Evolutionary conservation across 2,113 vertebrate species (phyloP), one percentile per base, ranked within the genome.

Genomic region (Cettia cetti): DNA sequence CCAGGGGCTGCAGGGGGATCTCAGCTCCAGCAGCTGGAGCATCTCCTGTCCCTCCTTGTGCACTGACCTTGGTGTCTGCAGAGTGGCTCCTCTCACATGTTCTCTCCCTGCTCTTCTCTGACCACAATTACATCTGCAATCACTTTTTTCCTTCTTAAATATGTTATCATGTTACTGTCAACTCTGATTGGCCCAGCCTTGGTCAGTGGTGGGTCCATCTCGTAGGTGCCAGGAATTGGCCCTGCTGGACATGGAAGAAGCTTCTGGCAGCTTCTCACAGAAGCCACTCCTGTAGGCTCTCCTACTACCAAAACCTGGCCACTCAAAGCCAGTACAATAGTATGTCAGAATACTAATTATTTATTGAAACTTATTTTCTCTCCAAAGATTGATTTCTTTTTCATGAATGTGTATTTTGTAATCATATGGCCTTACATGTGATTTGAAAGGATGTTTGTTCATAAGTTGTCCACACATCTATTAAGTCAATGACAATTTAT

Each of bases 181-280:
- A 9, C 27, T 42, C 16, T 56, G 11, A 31, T 8, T 50, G 35
- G 31, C 8, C 37, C 11, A 50, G 30, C 5, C 26, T 39, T 44
- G 35, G 18, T 18, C 27, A 56, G 11, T 0, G 0, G 10, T 44
- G 12, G 15, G 10, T 72, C 31, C 15, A 3, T 37, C 31, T 50
- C 50, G 7, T 6, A 24, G 33, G 31, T 15, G 11, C 5, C 22
- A 14, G 18, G 10, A 2, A 50, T 16, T 74, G 37, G 6, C 33
- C 52, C 5, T 66, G 37, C 37, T 33, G 23, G 13, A 45, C 19
- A 10, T 59, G 27, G 52, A 33, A 6, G 15, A 66, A 59, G 37
- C 15, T 50, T 74, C 15, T 52, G 22, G 12, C 7, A 37, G 7
- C 10, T 65, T 66, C 23, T 44, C 18, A 44, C 15, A 44, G 44